phyloP scores from a whole-genome alignment of 2,113 vertebrate genomes.

The Tachuris rubrigastra region DNA sequence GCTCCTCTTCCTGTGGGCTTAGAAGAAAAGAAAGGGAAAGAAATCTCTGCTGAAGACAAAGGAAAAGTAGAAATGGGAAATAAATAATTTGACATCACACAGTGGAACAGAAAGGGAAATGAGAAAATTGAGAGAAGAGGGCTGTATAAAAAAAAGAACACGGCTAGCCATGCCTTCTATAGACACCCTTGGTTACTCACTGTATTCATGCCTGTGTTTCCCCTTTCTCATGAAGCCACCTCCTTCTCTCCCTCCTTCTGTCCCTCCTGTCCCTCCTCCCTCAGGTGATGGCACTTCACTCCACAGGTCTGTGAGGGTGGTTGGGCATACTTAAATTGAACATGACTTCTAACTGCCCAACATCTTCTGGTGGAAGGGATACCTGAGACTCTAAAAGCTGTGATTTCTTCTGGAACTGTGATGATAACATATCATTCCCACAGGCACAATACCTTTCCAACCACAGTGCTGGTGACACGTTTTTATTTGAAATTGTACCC shows the following conservation, averaged over 20 bases:
- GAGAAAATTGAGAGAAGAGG: background rate
- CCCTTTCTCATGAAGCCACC: background rate
- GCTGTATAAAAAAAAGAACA: background rate
- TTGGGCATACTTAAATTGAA: background rate
- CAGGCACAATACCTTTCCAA: background rate
- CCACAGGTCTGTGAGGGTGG: background rate
- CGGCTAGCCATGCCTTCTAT: background rate
- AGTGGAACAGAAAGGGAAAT: background rate
- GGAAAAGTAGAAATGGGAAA: background rate
- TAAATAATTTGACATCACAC: background rate
- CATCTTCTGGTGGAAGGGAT: background rate
- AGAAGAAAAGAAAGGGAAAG: background rate
- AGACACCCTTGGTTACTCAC: background rate
- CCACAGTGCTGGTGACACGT: background rate
- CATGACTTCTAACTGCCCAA: background rate
- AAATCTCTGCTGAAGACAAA: background rate
- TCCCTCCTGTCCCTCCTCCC: background rate
- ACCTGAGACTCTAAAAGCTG: background rate
- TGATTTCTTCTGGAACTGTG: background rate
- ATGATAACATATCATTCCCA: background rate
- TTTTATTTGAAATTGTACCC: background rate
- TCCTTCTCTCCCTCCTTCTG: background rate
- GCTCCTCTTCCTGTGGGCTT: background rate
- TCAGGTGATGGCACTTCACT: background rate
- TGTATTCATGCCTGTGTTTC: background rate